Conservation (phyloP, 2,888 invertebrate species). For the Lepidochrysops patricia region DNA sequence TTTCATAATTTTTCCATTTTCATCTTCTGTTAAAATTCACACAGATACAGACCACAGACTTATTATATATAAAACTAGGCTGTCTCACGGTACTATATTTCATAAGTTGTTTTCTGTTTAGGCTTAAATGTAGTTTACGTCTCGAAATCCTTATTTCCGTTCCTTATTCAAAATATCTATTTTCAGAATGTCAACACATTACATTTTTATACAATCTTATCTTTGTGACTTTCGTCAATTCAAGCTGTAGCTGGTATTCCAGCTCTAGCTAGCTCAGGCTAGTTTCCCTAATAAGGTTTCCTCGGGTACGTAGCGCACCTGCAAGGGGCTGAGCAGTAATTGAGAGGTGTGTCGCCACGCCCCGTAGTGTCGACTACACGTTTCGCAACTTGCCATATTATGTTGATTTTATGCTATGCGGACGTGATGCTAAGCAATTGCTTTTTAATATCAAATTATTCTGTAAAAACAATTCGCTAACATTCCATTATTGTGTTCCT, state of each 20-base stretch:
- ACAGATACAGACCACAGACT: too few relatives aligned
- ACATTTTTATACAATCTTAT: not conserved
- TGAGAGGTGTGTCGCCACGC: constrained; percentile 67
- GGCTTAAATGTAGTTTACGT: too few relatives aligned
- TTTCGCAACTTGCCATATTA: constrained; percentile 35
- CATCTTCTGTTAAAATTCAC: too few relatives aligned
- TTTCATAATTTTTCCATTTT: too few relatives aligned
- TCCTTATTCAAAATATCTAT: too few relatives aligned
- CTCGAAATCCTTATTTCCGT: too few relatives aligned
- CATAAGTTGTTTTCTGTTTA: too few relatives aligned
- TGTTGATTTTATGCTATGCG: constrained; percentile 29
- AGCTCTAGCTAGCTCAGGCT: not conserved
- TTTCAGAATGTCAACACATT: not conserved
- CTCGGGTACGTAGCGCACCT: constrained; percentile 26
- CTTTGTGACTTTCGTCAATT: not conserved
- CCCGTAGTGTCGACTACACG: constrained; percentile 35
- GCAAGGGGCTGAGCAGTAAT: constrained; percentile 46
- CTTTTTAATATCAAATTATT: constrained; percentile 25
- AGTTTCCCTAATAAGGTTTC: constrained; percentile 22
- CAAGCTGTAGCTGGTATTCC: not conserved
- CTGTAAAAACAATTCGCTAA: not conserved
- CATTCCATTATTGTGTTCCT: not conserved
- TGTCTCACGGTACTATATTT: too few relatives aligned
- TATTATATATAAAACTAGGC: too few relatives aligned
- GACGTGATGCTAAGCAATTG: constrained; percentile 25